phyloP scores from a whole-genome alignment of 2,797 vertebrate genomes.

The Tokudaia muenninki region DNA sequence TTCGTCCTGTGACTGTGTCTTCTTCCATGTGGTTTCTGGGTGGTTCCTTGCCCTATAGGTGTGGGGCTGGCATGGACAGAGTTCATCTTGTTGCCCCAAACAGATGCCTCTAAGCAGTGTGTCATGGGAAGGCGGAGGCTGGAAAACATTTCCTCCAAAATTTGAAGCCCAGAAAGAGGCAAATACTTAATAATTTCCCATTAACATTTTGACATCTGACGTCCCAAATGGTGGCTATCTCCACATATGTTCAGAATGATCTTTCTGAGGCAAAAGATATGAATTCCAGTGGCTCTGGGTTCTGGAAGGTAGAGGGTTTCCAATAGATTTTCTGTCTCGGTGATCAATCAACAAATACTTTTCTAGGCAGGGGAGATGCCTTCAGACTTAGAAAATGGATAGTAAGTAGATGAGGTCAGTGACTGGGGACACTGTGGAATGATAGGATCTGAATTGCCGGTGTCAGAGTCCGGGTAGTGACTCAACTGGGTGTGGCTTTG shows the following conservation, averaged over 20 bases:
- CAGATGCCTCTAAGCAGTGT: constrained; percentile 17
- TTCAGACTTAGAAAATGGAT: constrained; percentile 42
- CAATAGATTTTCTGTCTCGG: background rate
- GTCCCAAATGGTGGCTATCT: background rate
- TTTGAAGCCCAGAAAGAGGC: constrained; percentile 58
- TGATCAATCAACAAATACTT: constrained; percentile 9
- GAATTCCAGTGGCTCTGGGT: background rate
- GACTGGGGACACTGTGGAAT: constrained; percentile 51
- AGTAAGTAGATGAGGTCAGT: constrained; percentile 43
- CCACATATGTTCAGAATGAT: background rate
- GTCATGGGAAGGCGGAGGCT: background rate
- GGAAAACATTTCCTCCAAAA: constrained; percentile 34
- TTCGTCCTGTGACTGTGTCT: constrained; percentile 24
- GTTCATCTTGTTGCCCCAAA: background rate
- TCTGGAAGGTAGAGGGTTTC: background rate
- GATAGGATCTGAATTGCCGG: background rate
- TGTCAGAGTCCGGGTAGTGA: constrained; percentile 22
- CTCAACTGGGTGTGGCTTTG: background rate
- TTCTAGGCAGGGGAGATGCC: background rate
- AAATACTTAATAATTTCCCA: constrained; percentile 25
- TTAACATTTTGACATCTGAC: constrained; percentile 35
- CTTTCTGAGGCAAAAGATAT: constrained; percentile 1
- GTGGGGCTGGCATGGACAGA: background rate
- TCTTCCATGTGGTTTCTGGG: constrained; percentile 54
- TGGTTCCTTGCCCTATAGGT: constrained; percentile 15